These are phyloP conservation scores for Cryptops parisi DNA, from an alignment of 2,888 invertebrate genomes.

Conservation along the genomic window DNA sequence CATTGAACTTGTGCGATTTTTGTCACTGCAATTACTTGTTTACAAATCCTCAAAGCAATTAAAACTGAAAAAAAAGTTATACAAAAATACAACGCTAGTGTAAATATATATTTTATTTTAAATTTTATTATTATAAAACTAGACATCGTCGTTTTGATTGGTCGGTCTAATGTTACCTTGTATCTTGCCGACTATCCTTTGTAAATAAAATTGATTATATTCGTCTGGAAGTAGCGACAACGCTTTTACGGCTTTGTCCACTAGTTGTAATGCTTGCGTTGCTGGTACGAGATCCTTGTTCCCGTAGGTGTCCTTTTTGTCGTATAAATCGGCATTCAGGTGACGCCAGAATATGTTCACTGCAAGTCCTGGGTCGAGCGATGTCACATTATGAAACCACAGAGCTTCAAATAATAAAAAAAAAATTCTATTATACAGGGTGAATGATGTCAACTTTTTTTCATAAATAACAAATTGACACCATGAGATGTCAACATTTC, in stretches of 20 bases:
- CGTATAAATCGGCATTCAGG: conserved; percentile 33
- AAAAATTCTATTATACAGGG: neutral
- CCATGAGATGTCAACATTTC: neutral
- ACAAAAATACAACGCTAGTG: too few relatives aligned
- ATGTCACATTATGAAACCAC: conserved; percentile 42
- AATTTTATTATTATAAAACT: too few relatives aligned
- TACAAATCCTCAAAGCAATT: too few relatives aligned
- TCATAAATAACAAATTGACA: neutral
- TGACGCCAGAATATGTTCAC: conserved; percentile 43
- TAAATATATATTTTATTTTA: too few relatives aligned
- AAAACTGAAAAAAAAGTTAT: too few relatives aligned
- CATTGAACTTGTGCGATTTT: too few relatives aligned
- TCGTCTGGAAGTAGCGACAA: conserved; percentile 34
- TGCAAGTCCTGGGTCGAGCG: conserved; percentile 36
- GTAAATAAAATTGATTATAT: conserved; percentile 37
- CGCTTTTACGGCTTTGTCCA: conserved; percentile 35
- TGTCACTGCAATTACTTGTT: too few relatives aligned
- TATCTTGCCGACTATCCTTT: conserved; percentile 34
- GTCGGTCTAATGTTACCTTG: too few relatives aligned
- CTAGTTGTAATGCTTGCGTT: conserved; percentile 32
- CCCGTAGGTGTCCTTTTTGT: conserved; percentile 40
- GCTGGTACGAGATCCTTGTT: conserved; percentile 39
- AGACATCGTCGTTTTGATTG: too few relatives aligned
- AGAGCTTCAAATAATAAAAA: conserved; percentile 29
- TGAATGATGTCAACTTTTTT: too few relatives aligned